phyloP scores from a whole-genome alignment of 2,888 invertebrate species.

The Sesamia inferens region DNA sequence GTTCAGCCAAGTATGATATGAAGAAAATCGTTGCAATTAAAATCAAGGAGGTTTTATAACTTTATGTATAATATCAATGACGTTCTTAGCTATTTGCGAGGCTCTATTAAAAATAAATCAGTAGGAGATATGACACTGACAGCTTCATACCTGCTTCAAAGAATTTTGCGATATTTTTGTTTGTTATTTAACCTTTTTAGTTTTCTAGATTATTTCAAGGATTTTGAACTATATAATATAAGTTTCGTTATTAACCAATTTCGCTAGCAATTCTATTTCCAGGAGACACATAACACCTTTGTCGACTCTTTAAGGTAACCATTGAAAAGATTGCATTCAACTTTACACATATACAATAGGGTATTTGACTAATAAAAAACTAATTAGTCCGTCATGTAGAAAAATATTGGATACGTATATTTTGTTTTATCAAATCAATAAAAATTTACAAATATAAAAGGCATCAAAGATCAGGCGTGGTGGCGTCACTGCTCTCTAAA shows the following conservation, averaged over 20 bases:
- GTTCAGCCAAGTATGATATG: background rate
- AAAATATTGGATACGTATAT: too few species aligned
- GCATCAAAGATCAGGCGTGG: too few species aligned
- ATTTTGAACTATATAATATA: background rate
- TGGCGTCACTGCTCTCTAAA: too few species aligned
- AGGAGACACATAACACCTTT: background rate
- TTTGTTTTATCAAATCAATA: too few species aligned
- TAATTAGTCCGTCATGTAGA: too few species aligned
- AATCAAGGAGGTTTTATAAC: conserved; percentile 22
- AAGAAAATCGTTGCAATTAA: background rate
- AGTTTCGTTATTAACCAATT: conserved; percentile 7
- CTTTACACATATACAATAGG: background rate
- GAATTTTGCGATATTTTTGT: conserved; percentile 45
- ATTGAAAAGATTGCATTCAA: background rate
- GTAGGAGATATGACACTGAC: conserved; percentile 41
- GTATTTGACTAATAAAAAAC: too few species aligned
- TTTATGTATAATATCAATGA: conserved; percentile 6
- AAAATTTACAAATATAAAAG: too few species aligned
- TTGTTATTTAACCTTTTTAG: conserved; percentile 11
- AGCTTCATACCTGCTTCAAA: conserved; percentile 11
- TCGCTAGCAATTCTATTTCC: background rate
- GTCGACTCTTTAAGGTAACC: conserved; percentile 16
- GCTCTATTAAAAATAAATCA: conserved; percentile 43
- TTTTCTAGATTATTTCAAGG: conserved; percentile 18
- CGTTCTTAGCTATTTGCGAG: background rate